A percentile compares a stretch with the other conserved stretches of the same genome.
These are phyloP conservation scores for Fistularia tabacaria DNA, from an alignment of 2,797 vertebrate species.

Conservation along the genomic window DNA sequence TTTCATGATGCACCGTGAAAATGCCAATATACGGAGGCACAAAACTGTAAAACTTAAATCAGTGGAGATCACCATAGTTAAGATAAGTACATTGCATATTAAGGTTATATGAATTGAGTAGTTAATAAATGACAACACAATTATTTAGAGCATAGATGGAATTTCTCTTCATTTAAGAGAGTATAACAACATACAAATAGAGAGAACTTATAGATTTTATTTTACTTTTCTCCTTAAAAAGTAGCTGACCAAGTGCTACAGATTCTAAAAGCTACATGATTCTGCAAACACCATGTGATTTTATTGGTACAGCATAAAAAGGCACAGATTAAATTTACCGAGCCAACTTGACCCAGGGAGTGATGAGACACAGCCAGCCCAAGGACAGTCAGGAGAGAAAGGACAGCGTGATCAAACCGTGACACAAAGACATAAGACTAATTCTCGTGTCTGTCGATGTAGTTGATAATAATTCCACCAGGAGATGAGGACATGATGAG, in stretches of 20 bases:
- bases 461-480: conserved; percentile 28
- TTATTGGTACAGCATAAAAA: conserved; percentile 61
- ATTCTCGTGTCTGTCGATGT: conserved; percentile 17
- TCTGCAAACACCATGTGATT: conserved; percentile 54
- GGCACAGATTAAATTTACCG: conserved; percentile 55
- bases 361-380: conserved; percentile 47
- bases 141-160: too few relatives aligned
- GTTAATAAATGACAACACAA: too few relatives aligned
- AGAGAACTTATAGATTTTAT: background rate
- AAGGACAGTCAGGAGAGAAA: conserved; percentile 13
- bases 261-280: conserved; percentile 3
- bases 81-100: too few relatives aligned
- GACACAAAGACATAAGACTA: conserved; percentile 19
- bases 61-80: too few relatives aligned
- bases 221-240: background rate
- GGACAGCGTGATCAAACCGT: background rate
- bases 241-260: background rate
- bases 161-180: too few relatives aligned
- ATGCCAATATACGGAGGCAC: too few relatives aligned
- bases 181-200: too few relatives aligned
- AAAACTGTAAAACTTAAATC: too few relatives aligned
- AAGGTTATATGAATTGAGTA: too few relatives aligned
- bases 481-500: conserved; percentile 18
- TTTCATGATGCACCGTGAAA: background rate
- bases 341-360: conserved; percentile 52